phyloP scores from a whole-genome alignment of 2,113 vertebrate genomes.

The Cyanocitta stelleri region DNA sequence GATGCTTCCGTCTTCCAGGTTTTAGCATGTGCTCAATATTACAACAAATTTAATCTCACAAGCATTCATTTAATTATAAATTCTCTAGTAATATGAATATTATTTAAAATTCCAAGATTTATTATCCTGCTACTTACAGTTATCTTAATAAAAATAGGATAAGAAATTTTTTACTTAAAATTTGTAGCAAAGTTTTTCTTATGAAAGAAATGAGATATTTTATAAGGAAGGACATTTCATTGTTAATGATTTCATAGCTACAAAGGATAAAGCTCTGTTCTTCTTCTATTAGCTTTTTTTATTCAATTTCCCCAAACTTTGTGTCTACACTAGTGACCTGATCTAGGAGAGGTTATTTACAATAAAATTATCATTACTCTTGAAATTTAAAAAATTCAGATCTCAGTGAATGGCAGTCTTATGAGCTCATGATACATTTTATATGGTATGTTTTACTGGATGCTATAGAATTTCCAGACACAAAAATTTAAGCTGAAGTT shows the following conservation, averaged over 20 bases:
- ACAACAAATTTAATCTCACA: not conserved
- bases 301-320: conserved; percentile 81
- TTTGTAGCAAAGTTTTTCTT: conserved; percentile 73
- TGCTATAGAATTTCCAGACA: conserved; percentile 1
- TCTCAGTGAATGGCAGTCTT: conserved; percentile 63
- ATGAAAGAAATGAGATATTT: conserved; percentile 77
- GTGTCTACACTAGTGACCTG: conserved; percentile 79
- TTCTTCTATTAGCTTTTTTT: conserved; percentile 78
- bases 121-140: conserved; percentile 28
- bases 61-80: conserved; percentile 23
- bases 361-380: conserved; percentile 82
- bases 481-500: not conserved
- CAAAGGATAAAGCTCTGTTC: conserved; percentile 74
- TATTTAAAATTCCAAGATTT: conserved; percentile 67
- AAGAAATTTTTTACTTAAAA: conserved; percentile 68
- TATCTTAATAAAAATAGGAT: conserved; percentile 77
- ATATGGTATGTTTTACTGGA: not conserved
- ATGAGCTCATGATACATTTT: conserved; percentile 16
- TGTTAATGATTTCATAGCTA: conserved; percentile 84
- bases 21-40: not conserved
- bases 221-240: conserved; percentile 79
- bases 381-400: conserved; percentile 81
- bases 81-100: conserved; percentile 9
- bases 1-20: not conserved
- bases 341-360: conserved; percentile 84